A percentile compares a stretch with the other conserved stretches of the same genome.
Evolutionary conservation across 2,888 invertebrate genomes (phyloP).

Genomic region (Willowsia nigromaculata): DNA sequence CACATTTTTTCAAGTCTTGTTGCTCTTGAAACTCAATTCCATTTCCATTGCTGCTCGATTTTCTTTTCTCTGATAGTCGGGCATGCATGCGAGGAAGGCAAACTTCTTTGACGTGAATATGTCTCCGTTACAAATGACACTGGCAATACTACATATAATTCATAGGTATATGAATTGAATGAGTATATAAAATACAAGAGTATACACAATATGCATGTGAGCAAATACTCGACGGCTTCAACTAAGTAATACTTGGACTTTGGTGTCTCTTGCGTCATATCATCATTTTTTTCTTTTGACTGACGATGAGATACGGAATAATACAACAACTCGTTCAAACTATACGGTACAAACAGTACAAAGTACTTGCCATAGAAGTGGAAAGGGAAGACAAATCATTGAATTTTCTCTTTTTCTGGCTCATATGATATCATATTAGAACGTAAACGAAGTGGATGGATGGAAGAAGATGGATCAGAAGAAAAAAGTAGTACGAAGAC

Average conservation of each 20-base stretch:
- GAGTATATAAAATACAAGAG: neutral
- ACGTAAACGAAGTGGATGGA: constrained; percentile 34
- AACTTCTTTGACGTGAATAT: neutral
- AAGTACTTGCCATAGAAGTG: neutral
- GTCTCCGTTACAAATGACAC: neutral
- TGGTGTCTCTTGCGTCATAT: constrained; percentile 30
- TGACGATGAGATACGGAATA: constrained; percentile 18
- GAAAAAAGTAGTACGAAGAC: constrained; percentile 52
- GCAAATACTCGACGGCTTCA: constrained; percentile 53
- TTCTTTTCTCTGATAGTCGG: constrained; percentile 32
- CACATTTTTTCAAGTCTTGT: constrained; percentile 61
- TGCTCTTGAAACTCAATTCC: constrained; percentile 70
- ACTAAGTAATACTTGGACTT: constrained; percentile 70
- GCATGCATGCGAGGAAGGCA: neutral
- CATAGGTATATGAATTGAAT: neutral
- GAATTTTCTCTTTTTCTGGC: constrained; percentile 69
- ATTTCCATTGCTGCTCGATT: constrained; percentile 68
- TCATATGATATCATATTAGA: constrained; percentile 66
- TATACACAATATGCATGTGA: constrained; percentile 30
- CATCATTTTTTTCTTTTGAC: constrained; percentile 29
- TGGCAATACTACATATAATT: neutral
- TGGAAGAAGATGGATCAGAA: neutral
- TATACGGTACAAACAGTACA: neutral
- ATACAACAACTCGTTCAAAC: neutral
- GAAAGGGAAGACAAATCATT: constrained; percentile 43